phyloP scores from a whole-genome alignment of 1,140 invertebrate species.

The Sinonovacula constricta region DNA sequence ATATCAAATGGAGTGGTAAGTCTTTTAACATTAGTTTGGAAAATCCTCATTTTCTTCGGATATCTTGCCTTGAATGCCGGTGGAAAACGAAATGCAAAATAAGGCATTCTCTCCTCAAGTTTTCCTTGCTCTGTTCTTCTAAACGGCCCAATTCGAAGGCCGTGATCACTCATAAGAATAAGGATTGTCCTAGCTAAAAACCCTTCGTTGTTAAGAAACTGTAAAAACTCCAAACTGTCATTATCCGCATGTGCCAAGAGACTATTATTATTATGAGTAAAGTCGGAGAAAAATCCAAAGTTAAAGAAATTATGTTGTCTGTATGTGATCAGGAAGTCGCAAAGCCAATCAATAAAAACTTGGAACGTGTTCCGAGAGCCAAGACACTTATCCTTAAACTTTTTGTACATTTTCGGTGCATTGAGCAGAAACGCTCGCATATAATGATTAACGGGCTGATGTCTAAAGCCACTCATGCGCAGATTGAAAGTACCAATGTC shows the following conservation, averaged over 20 bases:
- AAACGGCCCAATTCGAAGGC: conserved; percentile 90
- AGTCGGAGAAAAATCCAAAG: conserved; percentile 91
- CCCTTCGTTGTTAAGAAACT: conserved; percentile 84
- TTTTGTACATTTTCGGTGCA: conserved; percentile 82
- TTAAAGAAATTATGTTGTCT: conserved; percentile 81
- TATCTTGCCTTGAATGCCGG: conserved; percentile 84
- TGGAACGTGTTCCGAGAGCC: conserved; percentile 88
- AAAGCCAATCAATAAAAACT: conserved; percentile 84
- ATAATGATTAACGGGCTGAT: conserved; percentile 94
- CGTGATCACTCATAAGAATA: conserved; percentile 94
- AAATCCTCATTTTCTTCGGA: conserved; percentile 83
- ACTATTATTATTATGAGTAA: conserved; percentile 88
- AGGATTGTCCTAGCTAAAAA: conserved; percentile 82
- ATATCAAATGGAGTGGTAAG: conserved; percentile 80
- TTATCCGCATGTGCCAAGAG: conserved; percentile 84
- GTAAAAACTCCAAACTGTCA: conserved; percentile 83
- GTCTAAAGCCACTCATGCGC: conserved; percentile 91
- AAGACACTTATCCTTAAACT: conserved; percentile 81
- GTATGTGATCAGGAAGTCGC: conserved; percentile 79
- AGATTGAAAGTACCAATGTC: conserved; percentile 93
- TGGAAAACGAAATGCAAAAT: conserved; percentile 89
- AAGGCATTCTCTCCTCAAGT: conserved; percentile 93
- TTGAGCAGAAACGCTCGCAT: conserved; percentile 89
- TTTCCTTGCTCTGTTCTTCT: conserved; percentile 89
- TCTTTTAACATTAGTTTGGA: conserved; percentile 83